phyloP scores from a whole-genome alignment of 2,888 invertebrate species.

The Elysia crispata region DNA sequence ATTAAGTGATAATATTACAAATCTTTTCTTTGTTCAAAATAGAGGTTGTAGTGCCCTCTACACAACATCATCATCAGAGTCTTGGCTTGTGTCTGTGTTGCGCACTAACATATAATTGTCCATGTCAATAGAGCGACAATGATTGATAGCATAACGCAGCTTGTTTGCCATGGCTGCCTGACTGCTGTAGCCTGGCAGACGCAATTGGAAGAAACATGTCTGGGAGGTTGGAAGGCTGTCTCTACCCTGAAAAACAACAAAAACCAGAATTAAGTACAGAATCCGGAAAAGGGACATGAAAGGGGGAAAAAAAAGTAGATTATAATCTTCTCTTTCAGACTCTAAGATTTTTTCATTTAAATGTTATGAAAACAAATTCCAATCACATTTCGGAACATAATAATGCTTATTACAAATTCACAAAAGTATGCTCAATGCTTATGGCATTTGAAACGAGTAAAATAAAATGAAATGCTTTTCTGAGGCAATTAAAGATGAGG shows the following conservation, averaged over 20 bases:
- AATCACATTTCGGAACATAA: too few relatives aligned
- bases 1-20: too few relatives aligned
- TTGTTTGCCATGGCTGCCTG: conserved; percentile 82
- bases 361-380: too few relatives aligned
- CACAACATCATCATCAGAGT: conserved; percentile 59
- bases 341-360: too few relatives aligned
- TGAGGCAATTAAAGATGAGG: too few relatives aligned
- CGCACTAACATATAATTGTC: conserved; percentile 84
- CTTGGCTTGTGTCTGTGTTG: conserved; percentile 76
- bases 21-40: too few relatives aligned
- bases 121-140: conserved; percentile 84
- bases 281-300: not conserved
- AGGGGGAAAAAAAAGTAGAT: not conserved
- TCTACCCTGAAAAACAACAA: conserved; percentile 58
- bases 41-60: not conserved
- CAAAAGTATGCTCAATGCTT: too few relatives aligned
- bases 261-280: not conserved
- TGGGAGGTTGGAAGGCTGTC: conserved; percentile 84
- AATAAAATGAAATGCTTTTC: too few relatives aligned
- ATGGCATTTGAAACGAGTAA: too few relatives aligned
- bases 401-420: too few relatives aligned
- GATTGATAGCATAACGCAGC: conserved; percentile 83
- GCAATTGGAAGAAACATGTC: conserved; percentile 82
- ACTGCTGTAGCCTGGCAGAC: conserved; percentile 82
- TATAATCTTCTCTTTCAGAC: too few relatives aligned